Evolutionary conservation across 1,140 invertebrate species (phyloP), one percentile per base, ranked within the genome.

Genomic region (Zaprionus lachaisei): DNA sequence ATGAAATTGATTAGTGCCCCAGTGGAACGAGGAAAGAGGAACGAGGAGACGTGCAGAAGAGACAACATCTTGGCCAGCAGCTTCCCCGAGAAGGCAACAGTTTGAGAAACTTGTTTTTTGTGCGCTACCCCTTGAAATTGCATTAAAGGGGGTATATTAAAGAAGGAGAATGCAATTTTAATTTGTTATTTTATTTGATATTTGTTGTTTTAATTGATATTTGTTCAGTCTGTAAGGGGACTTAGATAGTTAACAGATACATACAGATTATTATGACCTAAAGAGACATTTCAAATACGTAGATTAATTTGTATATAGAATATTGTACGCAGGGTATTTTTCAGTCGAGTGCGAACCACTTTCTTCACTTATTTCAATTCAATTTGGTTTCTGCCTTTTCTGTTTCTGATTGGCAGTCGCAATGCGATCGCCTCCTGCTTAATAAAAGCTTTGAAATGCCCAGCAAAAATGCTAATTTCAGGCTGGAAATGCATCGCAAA

Each of bases 1-100:
- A 92, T 92, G 83, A 92, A 92, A 92, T 92, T 92, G 91, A 92
- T 92, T 92, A 92, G 83, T 80, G 86, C 81, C 76, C 81, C 76
- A 77, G 26, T 70, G 76, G 71, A 68, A 61, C 44, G 72, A 54
- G 56, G 31, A 34, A 34, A 4, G 28, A 31, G 28, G 28, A 2
- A 17, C 65, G 56, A 47, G 2, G 7, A n/a, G 15, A n/a, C 6
- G 38, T n/a, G 38, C 37, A 22, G 70, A 58, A 57, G 70, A 24
- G 70, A 70, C 56, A 68, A 47, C 57, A 51, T 26, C 57, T 55
- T 47, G 34, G 31, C 20, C 60, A 41, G 26, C 44, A 56, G 72
- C 38, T 26, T 57, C 49, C n/a, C 44, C 17, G 34, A 55, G 62
- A 56, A 55, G 64, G 64, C 64, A 66, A 66, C 68, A 60, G 58